A percentile compares a stretch with the other conserved stretches of the same genome.
phyloP scores from a whole-genome alignment of 2,113 vertebrate genomes.

The Tyto alba region DNA sequence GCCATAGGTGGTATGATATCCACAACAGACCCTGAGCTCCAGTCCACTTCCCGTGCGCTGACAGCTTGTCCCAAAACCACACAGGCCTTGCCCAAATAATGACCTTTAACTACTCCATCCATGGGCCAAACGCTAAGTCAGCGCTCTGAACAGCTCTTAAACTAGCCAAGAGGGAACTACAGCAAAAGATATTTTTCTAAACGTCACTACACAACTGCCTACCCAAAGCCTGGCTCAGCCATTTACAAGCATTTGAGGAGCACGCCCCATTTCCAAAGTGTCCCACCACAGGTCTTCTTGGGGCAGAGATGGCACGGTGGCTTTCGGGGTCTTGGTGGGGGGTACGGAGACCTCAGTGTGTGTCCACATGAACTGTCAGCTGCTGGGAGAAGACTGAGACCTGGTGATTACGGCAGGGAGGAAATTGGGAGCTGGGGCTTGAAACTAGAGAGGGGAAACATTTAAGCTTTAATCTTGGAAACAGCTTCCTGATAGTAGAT shows the following conservation, averaged over 20 bases:
- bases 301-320: background rate
- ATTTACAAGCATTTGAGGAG: background rate
- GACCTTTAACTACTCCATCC: background rate
- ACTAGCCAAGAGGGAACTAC: background rate
- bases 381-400: background rate
- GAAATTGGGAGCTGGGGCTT: background rate
- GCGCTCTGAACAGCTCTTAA: background rate
- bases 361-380: background rate
- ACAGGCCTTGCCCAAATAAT: background rate
- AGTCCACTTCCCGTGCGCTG: background rate
- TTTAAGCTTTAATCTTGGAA: constrained; percentile 54
- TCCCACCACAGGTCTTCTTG: background rate
- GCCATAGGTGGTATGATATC: rapidly evolving
- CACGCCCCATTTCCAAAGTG: background rate
- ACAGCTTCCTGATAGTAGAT: constrained; percentile 55
- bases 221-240: background rate
- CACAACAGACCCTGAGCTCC: background rate
- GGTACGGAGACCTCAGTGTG: background rate
- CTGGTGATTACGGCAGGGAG: background rate
- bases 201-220: background rate
- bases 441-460: constrained; percentile 44
- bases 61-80: background rate
- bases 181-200: background rate
- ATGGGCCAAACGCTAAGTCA: background rate
- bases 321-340: background rate